Percentiles rank a stretch among this genome's conserved stretches.
These are phyloP conservation scores for Pionites leucogaster DNA, from an alignment of 2,113 vertebrate genomes.

Conservation along the genomic window DNA sequence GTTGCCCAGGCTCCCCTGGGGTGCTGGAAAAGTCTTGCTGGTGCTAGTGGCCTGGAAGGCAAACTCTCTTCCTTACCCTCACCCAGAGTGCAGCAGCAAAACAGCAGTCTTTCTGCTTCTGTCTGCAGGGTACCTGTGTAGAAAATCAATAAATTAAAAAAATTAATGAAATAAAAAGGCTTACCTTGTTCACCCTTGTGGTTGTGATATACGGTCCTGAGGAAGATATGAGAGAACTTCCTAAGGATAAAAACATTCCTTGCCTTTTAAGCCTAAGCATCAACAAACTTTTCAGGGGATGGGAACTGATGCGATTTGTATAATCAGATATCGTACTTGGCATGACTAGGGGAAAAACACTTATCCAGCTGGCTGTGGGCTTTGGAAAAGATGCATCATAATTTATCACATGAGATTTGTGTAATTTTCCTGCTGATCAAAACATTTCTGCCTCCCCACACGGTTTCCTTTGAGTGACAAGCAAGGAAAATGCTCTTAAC, in stretches of 20 bases:
- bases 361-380: constrained; percentile 56
- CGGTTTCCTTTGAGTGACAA: neutral
- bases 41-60: neutral
- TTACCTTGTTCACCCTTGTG: neutral
- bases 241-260: neutral
- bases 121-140: neutral
- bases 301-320: constrained; percentile 3
- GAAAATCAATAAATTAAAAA: neutral
- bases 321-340: constrained; percentile 52
- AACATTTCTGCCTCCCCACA: constrained; percentile 41
- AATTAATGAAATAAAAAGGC: neutral
- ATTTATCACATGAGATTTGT: constrained; percentile 56
- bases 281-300: constrained; percentile 3
- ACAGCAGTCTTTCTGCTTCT: neutral
- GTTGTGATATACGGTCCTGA: neutral
- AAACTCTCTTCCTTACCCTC: neutral
- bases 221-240: neutral
- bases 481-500: constrained; percentile 9
- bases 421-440: constrained; percentile 42
- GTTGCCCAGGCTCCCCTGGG: neutral
- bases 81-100: neutral
- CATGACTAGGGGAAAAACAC: constrained; percentile 43
- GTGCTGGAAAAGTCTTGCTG: neutral
- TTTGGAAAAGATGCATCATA: constrained; percentile 64
- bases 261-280: constrained; percentile 20